phyloP scores from a whole-genome alignment of 1,140 invertebrate genomes.

The Drosophila arawakana region DNA sequence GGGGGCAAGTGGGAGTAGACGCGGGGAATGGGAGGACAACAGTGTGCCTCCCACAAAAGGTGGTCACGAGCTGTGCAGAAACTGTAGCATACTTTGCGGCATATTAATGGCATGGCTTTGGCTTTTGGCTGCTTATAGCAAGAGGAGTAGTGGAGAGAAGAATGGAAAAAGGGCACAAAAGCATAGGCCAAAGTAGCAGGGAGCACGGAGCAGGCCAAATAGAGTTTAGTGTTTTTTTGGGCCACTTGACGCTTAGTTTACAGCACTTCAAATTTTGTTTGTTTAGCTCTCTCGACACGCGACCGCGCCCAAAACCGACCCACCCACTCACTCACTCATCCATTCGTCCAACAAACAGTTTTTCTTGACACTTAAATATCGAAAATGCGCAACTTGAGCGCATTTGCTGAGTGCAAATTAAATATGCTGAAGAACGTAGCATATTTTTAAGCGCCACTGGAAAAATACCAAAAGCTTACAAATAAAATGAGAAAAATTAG shows the following conservation, averaged over 20 bases:
- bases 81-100: constrained; percentile 65
- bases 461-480: not conserved
- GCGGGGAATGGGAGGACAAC: not conserved
- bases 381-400: constrained; percentile 61
- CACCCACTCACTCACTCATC: too few species aligned
- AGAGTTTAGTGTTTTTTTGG: not conserved
- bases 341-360: not conserved
- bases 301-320: not conserved
- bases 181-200: not conserved
- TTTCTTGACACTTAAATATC: constrained; percentile 31
- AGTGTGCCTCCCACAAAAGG: constrained; percentile 15
- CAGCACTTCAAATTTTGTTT: constrained; percentile 42
- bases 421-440: constrained; percentile 61
- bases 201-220: not conserved
- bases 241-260: constrained; percentile 43
- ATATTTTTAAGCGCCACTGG: constrained; percentile 27
- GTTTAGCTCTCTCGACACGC: constrained; percentile 38
- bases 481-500: not conserved
- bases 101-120: constrained; percentile 52
- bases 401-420: constrained; percentile 73
- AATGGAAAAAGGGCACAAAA: not conserved
- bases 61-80: constrained; percentile 42
- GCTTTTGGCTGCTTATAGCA: not conserved
- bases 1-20: not conserved
- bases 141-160: not conserved